Evolutionary conservation across 2,797 vertebrate genomes (phyloP).

Genomic region (Semaprochilodus insignis): DNA sequence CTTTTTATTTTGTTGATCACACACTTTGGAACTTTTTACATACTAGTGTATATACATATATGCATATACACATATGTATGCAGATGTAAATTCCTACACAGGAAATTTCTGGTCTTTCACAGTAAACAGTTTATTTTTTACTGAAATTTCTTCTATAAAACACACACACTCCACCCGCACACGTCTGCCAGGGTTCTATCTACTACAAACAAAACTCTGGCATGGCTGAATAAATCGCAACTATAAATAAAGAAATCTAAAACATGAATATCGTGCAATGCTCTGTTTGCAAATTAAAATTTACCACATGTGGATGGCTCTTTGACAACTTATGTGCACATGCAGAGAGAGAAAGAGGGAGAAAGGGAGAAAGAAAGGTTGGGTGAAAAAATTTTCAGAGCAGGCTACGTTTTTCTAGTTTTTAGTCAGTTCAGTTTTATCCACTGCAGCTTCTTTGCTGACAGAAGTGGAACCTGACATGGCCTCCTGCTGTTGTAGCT

Average conservation of each 20-base stretch:
- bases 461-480: too few relatives aligned
- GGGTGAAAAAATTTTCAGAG: too few relatives aligned
- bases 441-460: too few relatives aligned
- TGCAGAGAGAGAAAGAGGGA: neutral
- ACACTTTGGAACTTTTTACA: too few relatives aligned
- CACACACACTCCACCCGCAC: neutral
- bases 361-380: neutral
- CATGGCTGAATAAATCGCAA: neutral
- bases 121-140: neutral
- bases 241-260: neutral
- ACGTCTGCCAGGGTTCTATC: neutral
- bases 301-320: conserved; percentile 5
- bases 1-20: too few relatives aligned
- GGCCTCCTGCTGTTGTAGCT: too few relatives aligned
- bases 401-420: too few relatives aligned
- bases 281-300: conserved; percentile 15
- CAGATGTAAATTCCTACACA: neutral
- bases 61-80: neutral
- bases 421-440: too few relatives aligned
- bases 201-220: conserved; percentile 10
- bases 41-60: neutral
- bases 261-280: conserved; percentile 5
- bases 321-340: conserved; percentile 6
- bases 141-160: neutral
- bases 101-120: too few relatives aligned